Evolutionary conservation across 2,113 vertebrate genomes (phyloP), one percentile per base, ranked within the genome.

Genomic region (Lepidiolamprologus cunningtoni): DNA sequence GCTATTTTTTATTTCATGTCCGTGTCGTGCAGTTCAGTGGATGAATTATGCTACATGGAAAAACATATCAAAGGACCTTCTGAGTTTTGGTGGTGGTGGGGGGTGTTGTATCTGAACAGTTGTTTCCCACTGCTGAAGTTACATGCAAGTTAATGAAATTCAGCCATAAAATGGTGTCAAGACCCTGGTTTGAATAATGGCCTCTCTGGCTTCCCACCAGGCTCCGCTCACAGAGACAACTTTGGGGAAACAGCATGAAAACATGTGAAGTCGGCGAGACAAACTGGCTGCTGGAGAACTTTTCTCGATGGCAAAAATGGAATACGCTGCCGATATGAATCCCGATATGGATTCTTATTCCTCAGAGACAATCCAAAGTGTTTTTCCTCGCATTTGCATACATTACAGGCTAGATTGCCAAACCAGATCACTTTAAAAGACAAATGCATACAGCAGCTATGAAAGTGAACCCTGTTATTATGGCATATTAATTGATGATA

Each of bases 311-410:
- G 57, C 80, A 58, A 81, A 93, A 93, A 80, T 78, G 84, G 47
- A 68, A 83, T 23, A 16, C 2, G 53, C 86, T 81, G 86, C 76
- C 16, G 61, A 80, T 87, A 73, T 90, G 89, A 89, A 94, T 94
- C 81, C 83, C 33, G 86, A 93, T 89, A 86, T 57, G 84, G 86
- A 57, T 90, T 84, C 85, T 83, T 90, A 95, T 93, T 93, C 96
- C 95, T 92, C 89, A 82, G 93, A 96, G 95, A 95, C 93, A 76
- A 89, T 89, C 57, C 86, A 81, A 83, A 91, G 92, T 94, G 93
- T 93, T 96, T 96, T 94, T 84, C 81, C 91, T 87, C 88, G 7
- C 93, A 94, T 96, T 94, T 94, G 92, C 95, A 96, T 95, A 95
- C 37, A 87, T 94, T 95, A 94, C 80, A 87, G 92, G 84, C 78